Evolutionary conservation across 1,140 invertebrate species (phyloP), one percentile per base, ranked within the genome.

Genomic region (Formica selysi): DNA sequence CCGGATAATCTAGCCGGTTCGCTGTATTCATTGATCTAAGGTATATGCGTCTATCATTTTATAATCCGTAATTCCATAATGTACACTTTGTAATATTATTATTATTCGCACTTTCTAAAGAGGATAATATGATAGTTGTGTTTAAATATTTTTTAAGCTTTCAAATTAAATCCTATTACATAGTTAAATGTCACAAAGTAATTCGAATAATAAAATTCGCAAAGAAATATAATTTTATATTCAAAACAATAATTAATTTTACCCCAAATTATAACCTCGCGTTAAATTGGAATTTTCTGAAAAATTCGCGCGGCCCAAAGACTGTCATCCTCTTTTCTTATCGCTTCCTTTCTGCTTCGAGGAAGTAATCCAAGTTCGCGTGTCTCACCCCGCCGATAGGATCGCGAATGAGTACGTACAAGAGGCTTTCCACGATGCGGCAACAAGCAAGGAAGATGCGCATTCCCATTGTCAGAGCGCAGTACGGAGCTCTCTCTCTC

Each of bases 1-100:
- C 51, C 51, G 36, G 79, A 81, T 81, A 81, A 81, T 81, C 71
- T 81, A 81, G 51, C 73, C 79, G 67, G 16, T 54, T 54, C 32
- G 68, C 54, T 62, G 68, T 44, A 83, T 62, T 61, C 54, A 61
- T 74, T 61, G 79, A 83, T 61, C 32, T 48, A 36, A 26, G 26
- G 5, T 22, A 11, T 41, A 70, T 11, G 3, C 19, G 10, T 6
- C 19, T 71, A 29, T 71, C 44, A 19, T 29, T 51, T 51, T 51
- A 16, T 36, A 54, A 48, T 61, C 29, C 22, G 6, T 8, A 11
- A 10, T 11, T 57, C n/a, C 8, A 7, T n/a, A 51, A 73, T 36
- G 36, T 13, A n/a, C 2, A 13, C 36, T 19, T 32, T 11, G 3
- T 22, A 62, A 73, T 73, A 6, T 44, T 61, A 16, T 57, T 19